Evolutionary conservation across 1,140 invertebrate species (phyloP), one percentile per base, ranked within the genome.

Genomic region (Vanessa tameamea): DNA sequence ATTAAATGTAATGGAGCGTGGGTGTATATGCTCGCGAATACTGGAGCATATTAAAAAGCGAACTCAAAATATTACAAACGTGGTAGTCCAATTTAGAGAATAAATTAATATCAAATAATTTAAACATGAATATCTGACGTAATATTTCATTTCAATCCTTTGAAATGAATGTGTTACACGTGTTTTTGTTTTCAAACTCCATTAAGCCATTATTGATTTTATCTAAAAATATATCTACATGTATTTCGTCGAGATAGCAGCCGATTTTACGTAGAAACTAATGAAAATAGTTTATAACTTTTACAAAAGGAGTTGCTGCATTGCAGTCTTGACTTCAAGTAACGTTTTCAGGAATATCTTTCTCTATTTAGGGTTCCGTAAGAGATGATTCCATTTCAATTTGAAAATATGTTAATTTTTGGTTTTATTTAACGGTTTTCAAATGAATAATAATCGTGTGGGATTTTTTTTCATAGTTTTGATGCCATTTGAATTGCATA

Each of bases 181-280:
- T 51, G 65, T n/a, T 51, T 15, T n/a, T 51, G 50, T 51, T 53
- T 55, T 67, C 20, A 67, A 55, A 16, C 26, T 55, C 50, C 65
- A 20, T 43, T 67, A 43, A 37, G 50, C 37, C 14, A 23, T 31
- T 67, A 67, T 67, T 67, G 65, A 67, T 67, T 67, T 67, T 37
- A 11, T 53, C 65, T 53, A 67, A 67, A 67, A 43, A 67, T 67
- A 67, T 55, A 7, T n/a, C 50, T 16, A 16, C 50, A 55, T 50
- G 31, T 50, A 23, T 48, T 53, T 67, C 48, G 20, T 12, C 20
- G 0, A 57, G 50, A 51, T 66, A 57, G 13, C 9, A 12, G 55
- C 12, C 16, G 11, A n/a, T 26, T 20, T 26, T 26, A 26, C 8
- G 20, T 15, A 13, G 16, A 26, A 16, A 23, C 12, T 23, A 26